These are phyloP conservation scores for Crypturellus tataupa DNA, from an alignment of 2,797 vertebrate species.

Conservation along the genomic window DNA sequence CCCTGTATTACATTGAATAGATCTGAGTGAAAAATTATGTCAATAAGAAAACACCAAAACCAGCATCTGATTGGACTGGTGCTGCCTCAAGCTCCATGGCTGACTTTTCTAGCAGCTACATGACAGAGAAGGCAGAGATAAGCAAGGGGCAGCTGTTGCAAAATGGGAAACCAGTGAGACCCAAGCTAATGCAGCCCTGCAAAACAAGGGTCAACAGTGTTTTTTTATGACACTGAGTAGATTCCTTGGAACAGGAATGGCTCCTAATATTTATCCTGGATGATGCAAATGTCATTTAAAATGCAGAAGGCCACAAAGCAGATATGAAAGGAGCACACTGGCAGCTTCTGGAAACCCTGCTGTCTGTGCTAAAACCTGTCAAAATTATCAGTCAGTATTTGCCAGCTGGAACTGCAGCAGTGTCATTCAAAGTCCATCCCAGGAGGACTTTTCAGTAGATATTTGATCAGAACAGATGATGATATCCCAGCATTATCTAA, in stretches of 20 bases:
- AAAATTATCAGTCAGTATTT: not conserved
- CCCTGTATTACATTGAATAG: too few species aligned
- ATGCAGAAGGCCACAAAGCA: not conserved
- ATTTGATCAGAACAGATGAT: accelerated
- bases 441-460: not conserved
- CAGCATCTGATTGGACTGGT: too few species aligned
- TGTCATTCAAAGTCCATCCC: not conserved
- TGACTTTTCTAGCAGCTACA: not conserved
- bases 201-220: not conserved
- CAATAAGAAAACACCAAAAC: too few species aligned
- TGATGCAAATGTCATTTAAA: not conserved
- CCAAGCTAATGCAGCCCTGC: not conserved
- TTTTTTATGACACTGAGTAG: not conserved
- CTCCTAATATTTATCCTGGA: not conserved
- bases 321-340: not conserved
- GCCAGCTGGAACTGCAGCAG: not conserved
- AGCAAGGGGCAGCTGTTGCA: not conserved
- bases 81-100: not conserved
- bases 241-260: not conserved
- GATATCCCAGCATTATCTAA: not conserved
- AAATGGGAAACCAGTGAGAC: not conserved
- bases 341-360: not conserved
- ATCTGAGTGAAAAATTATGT: too few species aligned
- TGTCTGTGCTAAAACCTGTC: not conserved
- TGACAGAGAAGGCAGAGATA: not conserved